phyloP scores from a whole-genome alignment of 35 echinoderm and acorn worm genomes.

The Lytechinus variegatus region DNA sequence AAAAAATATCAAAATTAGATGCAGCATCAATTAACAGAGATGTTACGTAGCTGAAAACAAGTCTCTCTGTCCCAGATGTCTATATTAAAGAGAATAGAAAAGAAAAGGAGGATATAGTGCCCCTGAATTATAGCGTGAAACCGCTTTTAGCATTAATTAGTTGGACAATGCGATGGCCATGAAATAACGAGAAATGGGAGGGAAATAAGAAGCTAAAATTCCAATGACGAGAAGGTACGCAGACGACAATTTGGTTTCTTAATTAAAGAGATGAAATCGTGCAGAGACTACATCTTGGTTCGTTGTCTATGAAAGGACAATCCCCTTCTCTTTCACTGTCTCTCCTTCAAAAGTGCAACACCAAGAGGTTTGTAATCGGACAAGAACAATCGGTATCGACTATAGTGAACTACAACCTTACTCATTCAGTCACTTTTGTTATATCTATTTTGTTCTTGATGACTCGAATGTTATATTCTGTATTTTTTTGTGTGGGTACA shows the following conservation, averaged over 20 bases:
- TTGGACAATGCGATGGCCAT: slow-evolving; percentile 19
- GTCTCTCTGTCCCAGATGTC: background rate
- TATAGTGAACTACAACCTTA: no score
- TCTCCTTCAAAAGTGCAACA: background rate
- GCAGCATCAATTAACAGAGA: background rate
- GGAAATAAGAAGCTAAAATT: slow-evolving; percentile 37
- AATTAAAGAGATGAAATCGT: slow-evolving; percentile 27
- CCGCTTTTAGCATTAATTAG: slow-evolving; percentile 39
- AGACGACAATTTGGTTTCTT: slow-evolving; percentile 29
- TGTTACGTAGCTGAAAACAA: slow-evolving; percentile 2
- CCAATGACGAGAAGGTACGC: background rate
- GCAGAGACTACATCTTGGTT: background rate
- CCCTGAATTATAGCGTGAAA: background rate
- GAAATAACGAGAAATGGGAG: background rate
- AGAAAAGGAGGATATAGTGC: background rate
- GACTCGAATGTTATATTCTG: no score
- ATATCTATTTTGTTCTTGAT: no score
- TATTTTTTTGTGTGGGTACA: no score
- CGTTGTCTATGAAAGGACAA: background rate
- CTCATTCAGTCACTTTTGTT: no score
- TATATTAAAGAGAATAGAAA: background rate
- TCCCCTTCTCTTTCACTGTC: background rate
- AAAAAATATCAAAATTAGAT: background rate
- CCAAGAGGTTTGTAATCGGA: no score
- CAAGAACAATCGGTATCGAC: no score